A percentile compares a stretch with the other conserved stretches of the same genome.
These are phyloP conservation scores for Apocheima hispidaria DNA, from an alignment of 2,888 invertebrate genomes.

Conservation along the genomic window DNA sequence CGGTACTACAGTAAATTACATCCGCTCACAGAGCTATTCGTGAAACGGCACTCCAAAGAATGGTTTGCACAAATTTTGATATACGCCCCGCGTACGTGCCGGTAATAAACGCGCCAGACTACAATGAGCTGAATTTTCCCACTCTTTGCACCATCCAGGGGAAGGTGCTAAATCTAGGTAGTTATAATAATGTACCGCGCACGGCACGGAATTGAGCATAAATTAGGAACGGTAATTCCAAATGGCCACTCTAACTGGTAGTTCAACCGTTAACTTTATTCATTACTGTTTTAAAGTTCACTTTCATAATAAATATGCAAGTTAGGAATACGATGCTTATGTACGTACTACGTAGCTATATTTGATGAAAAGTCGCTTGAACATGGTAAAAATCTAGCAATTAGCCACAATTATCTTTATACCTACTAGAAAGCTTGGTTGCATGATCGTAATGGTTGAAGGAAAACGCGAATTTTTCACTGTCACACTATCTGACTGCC, in stretches of 20 bases:
- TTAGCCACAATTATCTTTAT: constrained; percentile 12
- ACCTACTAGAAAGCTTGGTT: constrained; percentile 16
- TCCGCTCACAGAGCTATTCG: constrained; percentile 49
- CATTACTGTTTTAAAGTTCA: constrained; percentile 42
- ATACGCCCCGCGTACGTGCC: constrained; percentile 45
- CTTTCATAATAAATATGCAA: constrained; percentile 23
- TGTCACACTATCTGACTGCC: too few species aligned
- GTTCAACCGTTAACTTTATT: constrained; percentile 47
- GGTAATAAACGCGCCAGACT: constrained; percentile 43
- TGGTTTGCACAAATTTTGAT: constrained; percentile 54
- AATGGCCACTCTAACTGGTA: constrained; percentile 42
- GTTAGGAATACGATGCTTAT: neutral
- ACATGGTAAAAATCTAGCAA: constrained; percentile 17
- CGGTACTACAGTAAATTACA: constrained; percentile 52
- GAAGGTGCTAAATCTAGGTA: constrained; percentile 37
- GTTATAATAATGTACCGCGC: constrained; percentile 30
- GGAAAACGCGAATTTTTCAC: constrained; percentile 29
- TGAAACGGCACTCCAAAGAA: constrained; percentile 51
- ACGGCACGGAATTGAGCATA: constrained; percentile 39
- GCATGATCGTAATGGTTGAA: constrained; percentile 37
- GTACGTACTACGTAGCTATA: too few species aligned
- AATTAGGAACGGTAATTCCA: constrained; percentile 44
- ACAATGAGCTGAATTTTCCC: constrained; percentile 43
- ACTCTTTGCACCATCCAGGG: constrained; percentile 42
- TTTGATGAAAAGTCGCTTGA: constrained; percentile 40